phyloP scores from a whole-genome alignment of 2,797 vertebrate genomes.

The Sebastolobus alascanus region DNA sequence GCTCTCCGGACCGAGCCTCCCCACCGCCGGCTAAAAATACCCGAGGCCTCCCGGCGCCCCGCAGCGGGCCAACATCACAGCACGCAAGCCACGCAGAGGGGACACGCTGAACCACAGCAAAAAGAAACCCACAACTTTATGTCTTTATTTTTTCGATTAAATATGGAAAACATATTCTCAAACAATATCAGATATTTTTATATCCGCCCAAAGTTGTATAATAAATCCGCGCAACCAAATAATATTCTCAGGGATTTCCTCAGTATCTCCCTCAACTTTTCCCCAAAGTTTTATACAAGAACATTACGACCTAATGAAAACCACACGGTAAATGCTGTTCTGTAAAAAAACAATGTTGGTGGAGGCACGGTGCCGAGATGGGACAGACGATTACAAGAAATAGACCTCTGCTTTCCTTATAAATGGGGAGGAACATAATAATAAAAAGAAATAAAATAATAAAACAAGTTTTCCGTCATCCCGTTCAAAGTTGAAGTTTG shows the following conservation, averaged over 20 bases:
- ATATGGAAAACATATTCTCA: background rate
- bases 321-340: slow-evolving; percentile 48
- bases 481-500: slow-evolving; percentile 6
- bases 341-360: slow-evolving; percentile 46
- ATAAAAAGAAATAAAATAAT: background rate
- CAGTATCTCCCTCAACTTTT: slow-evolving; percentile 6
- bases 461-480: background rate
- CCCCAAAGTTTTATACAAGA: slow-evolving; percentile 44
- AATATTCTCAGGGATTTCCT: background rate
- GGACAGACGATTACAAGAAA: slow-evolving; percentile 34
- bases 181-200: background rate
- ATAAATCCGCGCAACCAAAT: background rate
- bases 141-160: background rate
- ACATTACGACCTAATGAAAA: slow-evolving; percentile 56
- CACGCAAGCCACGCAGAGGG: slow-evolving; percentile 23
- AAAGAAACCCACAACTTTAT: background rate
- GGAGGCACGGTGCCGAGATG: slow-evolving; percentile 56
- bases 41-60: slow-evolving; percentile 69
- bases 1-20: slow-evolving; percentile 67
- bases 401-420: slow-evolving; percentile 19
- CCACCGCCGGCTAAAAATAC: slow-evolving; percentile 79
- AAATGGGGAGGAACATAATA: slow-evolving; percentile 12
- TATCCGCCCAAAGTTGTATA: background rate
- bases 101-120: slow-evolving; percentile 4
- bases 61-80: slow-evolving; percentile 44